These are phyloP conservation scores for Eubasilissa splendida DNA, from an alignment of 2,888 invertebrate species.

Conservation along the genomic window DNA sequence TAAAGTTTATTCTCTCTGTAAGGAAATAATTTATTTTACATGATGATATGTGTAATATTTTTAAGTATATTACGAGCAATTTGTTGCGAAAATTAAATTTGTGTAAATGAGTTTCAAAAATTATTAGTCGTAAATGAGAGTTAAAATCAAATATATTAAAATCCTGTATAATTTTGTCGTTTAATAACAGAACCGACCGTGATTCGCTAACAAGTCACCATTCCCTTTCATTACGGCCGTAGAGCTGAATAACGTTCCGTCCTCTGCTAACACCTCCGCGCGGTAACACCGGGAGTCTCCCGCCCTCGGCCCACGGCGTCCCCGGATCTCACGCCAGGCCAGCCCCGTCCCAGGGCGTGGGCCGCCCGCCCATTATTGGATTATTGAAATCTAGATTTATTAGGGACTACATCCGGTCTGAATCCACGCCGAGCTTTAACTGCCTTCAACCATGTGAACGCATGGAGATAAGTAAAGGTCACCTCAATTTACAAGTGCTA, in stretches of 20 bases:
- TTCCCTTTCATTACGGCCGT: constrained; percentile 14
- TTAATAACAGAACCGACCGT: background rate
- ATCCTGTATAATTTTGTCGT: no score
- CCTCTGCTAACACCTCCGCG: constrained; percentile 3
- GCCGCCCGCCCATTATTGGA: constrained; percentile 55
- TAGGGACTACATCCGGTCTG: constrained; percentile 52
- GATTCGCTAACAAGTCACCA: constrained; percentile 11
- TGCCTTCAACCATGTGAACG: constrained; percentile 30
- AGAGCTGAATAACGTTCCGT: constrained; percentile 22
- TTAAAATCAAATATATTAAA: no score
- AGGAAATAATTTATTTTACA: no score
- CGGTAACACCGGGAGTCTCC: constrained; percentile 10
- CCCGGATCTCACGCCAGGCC: background rate
- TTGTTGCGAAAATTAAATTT: no score
- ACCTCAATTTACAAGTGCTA: background rate
- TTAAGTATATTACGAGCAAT: no score
- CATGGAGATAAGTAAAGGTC: constrained; percentile 19
- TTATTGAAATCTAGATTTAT: constrained; percentile 58
- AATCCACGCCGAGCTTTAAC: constrained; percentile 19
- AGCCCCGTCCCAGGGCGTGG: background rate
- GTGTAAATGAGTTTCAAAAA: no score
- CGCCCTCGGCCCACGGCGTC: constrained; percentile 26
- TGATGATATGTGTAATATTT: no score
- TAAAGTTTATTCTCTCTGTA: no score
- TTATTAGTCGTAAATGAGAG: no score